Conservation (phyloP, 1,140 invertebrate species). For the Drosophila ironensis region DNA sequence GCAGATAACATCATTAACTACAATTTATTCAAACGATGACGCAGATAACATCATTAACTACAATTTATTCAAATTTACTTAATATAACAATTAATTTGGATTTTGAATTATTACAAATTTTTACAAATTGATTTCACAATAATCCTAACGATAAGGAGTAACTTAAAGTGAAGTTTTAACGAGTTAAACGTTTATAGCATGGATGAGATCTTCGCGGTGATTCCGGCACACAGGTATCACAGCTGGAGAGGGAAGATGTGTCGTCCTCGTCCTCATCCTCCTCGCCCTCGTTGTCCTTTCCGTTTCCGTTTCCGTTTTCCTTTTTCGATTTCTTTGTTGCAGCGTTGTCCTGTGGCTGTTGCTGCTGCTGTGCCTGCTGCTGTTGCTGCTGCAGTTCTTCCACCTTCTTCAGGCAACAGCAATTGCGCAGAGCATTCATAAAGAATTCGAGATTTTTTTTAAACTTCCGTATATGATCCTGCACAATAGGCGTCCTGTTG, state of each 20-base stretch:
- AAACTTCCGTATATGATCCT: slow-evolving; percentile 27
- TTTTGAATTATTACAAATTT: slow-evolving; percentile 19
- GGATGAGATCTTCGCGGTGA: not conserved
- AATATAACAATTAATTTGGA: too few relatives aligned
- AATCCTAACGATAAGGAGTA: slow-evolving; percentile 26
- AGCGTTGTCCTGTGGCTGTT: too few relatives aligned
- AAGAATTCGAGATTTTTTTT: slow-evolving; percentile 47
- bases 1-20: too few relatives aligned
- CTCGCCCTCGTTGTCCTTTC: not conserved
- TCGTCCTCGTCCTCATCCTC: not conserved
- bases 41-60: too few relatives aligned
- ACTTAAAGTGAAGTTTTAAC: slow-evolving; percentile 24
- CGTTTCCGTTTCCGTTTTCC: not conserved
- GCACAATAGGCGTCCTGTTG: not conserved
- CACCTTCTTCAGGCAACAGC: slow-evolving; percentile 44
- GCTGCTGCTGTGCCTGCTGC: not conserved
- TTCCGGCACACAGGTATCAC: not conserved
- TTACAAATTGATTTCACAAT: slow-evolving; percentile 9
- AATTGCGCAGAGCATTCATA: slow-evolving; percentile 44
- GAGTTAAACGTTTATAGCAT: slow-evolving; percentile 4
- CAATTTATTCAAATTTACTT: too few relatives aligned
- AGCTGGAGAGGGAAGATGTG: slow-evolving; percentile 2
- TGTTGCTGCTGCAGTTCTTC: slow-evolving; percentile 31
- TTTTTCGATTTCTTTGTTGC: too few relatives aligned
- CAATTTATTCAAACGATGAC: too few relatives aligned